Evolutionary conservation across 2,888 invertebrate genomes (phyloP), one percentile per base, ranked within the genome.

Genomic region (Stenchaetothrips biformis): DNA sequence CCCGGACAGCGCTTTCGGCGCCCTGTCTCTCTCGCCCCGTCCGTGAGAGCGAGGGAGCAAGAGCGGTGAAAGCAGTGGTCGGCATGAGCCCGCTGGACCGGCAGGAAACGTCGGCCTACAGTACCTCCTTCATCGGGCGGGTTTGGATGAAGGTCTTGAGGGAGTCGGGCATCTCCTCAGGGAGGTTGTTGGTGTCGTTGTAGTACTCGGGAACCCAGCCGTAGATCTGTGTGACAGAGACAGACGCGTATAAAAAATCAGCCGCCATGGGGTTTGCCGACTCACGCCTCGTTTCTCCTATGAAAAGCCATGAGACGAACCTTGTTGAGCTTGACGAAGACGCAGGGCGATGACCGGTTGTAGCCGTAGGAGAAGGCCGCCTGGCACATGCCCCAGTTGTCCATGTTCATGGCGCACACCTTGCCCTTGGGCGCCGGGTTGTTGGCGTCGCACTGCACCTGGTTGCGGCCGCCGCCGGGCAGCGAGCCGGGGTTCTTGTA

Each of bases 321-420:
- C 88, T 91, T 93, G 87, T 97, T 97, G 80, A 97, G 87, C 86
- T 96, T 96, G 81, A 97, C 88, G 84, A 95, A 91, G 82, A 97
- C 88, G 86, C 97, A 97, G 7, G 96, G 96, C 67, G 91, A 89
- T n/a, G 92, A 92, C 78, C 89, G 88, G 81, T 90, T 89, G 85
- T 92, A 96, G 13, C 95, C 94, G 85, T 92, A 96, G 13, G 86
- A 84, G 67, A 80, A 80, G 7, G 88, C 85, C 0, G 84, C 82
- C 0, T 87, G 85, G 84, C 93, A 93, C 3, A 87, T 86, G 0
- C 89, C 90, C 83, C 90, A 89, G 4, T 85, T 81, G 0, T 86
- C 84, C 0, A 88, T 82, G 67, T 89, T 86, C 7, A 90, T 88
- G 0, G 86, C 86, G 82, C 93, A 93, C 0, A 91, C 90, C 83